These are phyloP conservation scores for Sapajus apella DNA, from an alignment of 2,113 vertebrate species.

Conservation along the genomic window DNA sequence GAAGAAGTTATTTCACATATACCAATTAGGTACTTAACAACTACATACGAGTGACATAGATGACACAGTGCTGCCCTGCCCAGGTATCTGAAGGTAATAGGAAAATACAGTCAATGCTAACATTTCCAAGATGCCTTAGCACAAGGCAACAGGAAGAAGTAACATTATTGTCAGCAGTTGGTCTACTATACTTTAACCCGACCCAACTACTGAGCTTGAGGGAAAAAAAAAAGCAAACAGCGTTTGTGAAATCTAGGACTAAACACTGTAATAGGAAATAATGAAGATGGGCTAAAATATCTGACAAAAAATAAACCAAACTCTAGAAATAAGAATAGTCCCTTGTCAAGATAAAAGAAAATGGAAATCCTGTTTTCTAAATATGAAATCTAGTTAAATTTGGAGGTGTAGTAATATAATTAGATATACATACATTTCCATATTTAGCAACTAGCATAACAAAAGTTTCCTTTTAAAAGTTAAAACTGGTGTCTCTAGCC, in stretches of 20 bases:
- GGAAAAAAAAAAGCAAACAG: not conserved
- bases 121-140: not conserved
- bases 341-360: not conserved
- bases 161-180: not conserved
- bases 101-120: not conserved
- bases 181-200: not conserved
- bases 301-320: not conserved
- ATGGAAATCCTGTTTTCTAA: not conserved
- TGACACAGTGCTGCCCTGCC: no score
- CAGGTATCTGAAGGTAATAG: not conserved
- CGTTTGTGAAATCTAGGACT: not conserved
- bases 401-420: not conserved
- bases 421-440: not conserved
- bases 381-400: not conserved
- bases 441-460: not conserved
- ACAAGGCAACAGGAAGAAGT: not conserved
- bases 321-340: not conserved
- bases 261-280: not conserved
- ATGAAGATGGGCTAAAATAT: not conserved
- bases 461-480: not conserved
- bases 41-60: not conserved
- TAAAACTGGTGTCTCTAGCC: not conserved
- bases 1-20: not conserved
- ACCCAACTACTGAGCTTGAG: not conserved
- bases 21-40: not conserved